Evolutionary conservation across 2,888 invertebrate genomes (phyloP).

Genomic region (Mimas tiliae): DNA sequence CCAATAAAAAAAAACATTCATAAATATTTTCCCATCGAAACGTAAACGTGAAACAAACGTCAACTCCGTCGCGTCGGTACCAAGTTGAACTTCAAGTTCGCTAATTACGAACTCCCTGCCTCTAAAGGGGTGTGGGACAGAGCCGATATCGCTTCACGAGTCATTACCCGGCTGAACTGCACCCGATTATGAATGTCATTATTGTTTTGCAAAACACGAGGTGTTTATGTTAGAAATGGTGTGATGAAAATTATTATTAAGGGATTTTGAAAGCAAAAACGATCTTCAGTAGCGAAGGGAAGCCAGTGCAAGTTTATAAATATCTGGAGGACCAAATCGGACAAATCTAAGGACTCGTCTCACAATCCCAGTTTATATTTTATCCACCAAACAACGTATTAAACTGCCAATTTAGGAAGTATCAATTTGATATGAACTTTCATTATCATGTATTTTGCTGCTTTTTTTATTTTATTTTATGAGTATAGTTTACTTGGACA

Average conservation of each 20-base stretch:
- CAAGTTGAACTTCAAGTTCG: conserved; percentile 41
- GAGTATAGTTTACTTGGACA: too few relatives aligned
- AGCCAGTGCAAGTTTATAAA: too few relatives aligned
- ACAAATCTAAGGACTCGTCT: too few relatives aligned
- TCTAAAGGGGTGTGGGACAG: conserved; percentile 33
- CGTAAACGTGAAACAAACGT: conserved; percentile 41
- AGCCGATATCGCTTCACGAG: conserved; percentile 60
- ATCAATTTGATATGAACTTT: too few relatives aligned
- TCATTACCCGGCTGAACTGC: conserved; percentile 53
- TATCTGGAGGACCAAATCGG: too few relatives aligned
- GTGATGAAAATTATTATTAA: neutral
- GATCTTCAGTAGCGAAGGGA: too few relatives aligned
- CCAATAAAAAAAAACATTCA: neutral
- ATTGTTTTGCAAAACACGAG: conserved; percentile 37
- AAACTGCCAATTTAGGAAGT: too few relatives aligned
- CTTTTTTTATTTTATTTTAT: too few relatives aligned
- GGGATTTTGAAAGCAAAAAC: too few relatives aligned
- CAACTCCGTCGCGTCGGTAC: conserved; percentile 33
- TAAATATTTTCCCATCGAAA: neutral
- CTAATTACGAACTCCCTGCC: conserved; percentile 52
- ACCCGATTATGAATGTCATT: conserved; percentile 34
- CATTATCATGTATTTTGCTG: too few relatives aligned
- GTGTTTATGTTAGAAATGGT: neutral
- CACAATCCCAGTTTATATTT: too few relatives aligned
- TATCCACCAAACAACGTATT: too few relatives aligned